Evolutionary conservation across 1,140 invertebrate species (phyloP), one percentile per base, ranked within the genome.

Genomic region (Pissodes strobi): DNA sequence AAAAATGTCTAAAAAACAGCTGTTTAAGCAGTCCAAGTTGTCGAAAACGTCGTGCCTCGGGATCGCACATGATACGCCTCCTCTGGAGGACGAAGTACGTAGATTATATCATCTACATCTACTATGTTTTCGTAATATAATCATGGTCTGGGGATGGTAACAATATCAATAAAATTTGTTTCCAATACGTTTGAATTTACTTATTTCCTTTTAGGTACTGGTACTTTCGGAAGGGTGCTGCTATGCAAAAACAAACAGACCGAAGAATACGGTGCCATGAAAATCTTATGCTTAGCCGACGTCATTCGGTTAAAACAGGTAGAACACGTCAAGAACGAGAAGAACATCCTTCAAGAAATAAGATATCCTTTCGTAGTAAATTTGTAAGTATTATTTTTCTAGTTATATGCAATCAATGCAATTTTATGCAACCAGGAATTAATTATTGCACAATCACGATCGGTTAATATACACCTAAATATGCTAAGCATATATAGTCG

Each of bases 291-390:
- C 23, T 93, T 97, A 79, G 85, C 90, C 27, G 93, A 96, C 78
- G 91, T 98, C 25, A 93, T 98, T 71, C 85, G 92, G 74, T 81
- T 97, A 51, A 97, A 97, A 79, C 92, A 94, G 80, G 90, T 94
- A 48, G 94, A 97, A 73, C 94, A 98, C 78, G 94, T 97, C 15
- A 93, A 92, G 80, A 97, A 95, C 77, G 94, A 97, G 80, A 94
- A 95, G 75, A 89, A 88, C 69, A 95, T 97, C 69, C 83, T 98
- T 43, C 83, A 88, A 62, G 88, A 90, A 80, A 89, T 97, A 51
- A 86, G 88, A 67, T 94, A 97, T 84, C 95, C 95, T 53, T 97
- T 97, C 79, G 90, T 97, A 65, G 93, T 98, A 21, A 92, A 93
- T 76, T 84, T 97, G 94, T 97, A 84, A 92, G 93, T 90, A 74